These are phyloP conservation scores for Synergus laeviventris DNA, from an alignment of 2,888 invertebrate species.

Conservation along the genomic window DNA sequence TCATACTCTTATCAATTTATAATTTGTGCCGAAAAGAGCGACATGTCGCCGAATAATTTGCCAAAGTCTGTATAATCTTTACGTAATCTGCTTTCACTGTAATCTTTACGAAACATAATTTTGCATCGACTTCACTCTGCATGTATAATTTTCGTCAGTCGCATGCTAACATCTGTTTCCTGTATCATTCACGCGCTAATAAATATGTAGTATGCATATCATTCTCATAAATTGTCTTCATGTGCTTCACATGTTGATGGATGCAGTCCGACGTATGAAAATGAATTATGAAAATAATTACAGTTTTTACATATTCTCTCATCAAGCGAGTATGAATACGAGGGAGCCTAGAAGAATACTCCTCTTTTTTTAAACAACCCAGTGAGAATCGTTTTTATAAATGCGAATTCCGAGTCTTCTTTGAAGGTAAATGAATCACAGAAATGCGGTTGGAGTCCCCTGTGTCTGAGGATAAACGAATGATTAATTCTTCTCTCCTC, in stretches of 20 bases:
- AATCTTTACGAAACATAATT: slow-evolving; percentile 20
- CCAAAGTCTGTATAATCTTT: not conserved
- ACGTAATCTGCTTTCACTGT: not conserved
- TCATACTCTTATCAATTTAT: slow-evolving; percentile 4
- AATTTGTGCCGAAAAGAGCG: slow-evolving; percentile 4
- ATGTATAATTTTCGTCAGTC: not conserved
- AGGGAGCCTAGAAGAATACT: no score
- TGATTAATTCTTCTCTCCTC: slow-evolving; percentile 12
- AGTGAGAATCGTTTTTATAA: not conserved
- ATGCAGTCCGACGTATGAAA: not conserved
- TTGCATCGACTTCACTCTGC: slow-evolving; percentile 5
- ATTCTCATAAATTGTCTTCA: not conserved
- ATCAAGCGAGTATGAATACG: no score
- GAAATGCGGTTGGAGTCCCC: not conserved
- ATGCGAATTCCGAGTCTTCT: no score
- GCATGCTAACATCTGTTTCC: slow-evolving; percentile 28
- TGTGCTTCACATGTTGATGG: not conserved
- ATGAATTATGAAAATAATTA: no score
- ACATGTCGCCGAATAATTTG: slow-evolving; percentile 13
- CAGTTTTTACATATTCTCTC: no score
- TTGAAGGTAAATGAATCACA: not conserved
- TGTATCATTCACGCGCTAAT: slow-evolving; percentile 6
- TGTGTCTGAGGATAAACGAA: slow-evolving; percentile 7
- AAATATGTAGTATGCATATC: slow-evolving; percentile 20
- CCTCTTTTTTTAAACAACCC: no score